Evolutionary conservation across 2,797 vertebrate species (phyloP), one percentile per base, ranked within the genome.

Genomic region (Coracias cyanogaster): DNA sequence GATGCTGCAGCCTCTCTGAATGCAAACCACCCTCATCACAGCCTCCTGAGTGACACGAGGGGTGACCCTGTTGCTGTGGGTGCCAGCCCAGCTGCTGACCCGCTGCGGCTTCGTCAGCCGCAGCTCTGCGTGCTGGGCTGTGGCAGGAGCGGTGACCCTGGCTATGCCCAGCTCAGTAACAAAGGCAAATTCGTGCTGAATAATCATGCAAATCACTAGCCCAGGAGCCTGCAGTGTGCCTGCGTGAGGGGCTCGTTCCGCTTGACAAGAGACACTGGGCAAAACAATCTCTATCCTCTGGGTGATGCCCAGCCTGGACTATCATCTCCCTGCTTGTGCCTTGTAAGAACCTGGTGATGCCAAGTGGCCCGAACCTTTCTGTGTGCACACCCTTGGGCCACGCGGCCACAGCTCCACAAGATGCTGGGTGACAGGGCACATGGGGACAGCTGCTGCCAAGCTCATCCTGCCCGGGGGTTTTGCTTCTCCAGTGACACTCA

Each of bases 171-270:
- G 28, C 14, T 26, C 28, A 0, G 7, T 12, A 18, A 79, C 18
- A 4, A 17, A 65, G 60, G 86, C 31, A 61, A 80, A 89, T 77
- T 69, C 6, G 2, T 37, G 66, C 49, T 7, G 16, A n/a, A 67
- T 71, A 33, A 79, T 81, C 65, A 60, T 29, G 62, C 54, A 71
- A 49, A 84, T 87, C 45, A 10, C 49, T 60, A 5, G 1, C 39
- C 31, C 57, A 5, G 65, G 69, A 80, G 71, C 62, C 49, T 7
- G 18, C 39, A 13, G 39, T 4, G 20, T 79, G 66, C 45, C 39
- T 3, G 1, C 0, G 5, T 3, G 0, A 37, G n/a, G 33, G 48
- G 8, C 11, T 81, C 3, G 0, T 43, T 85, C 66, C 2, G 6
- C 4, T 28, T 86, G 69, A 15, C 35, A 15, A 37, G 70, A 28